These are phyloP conservation scores for Crotalus adamanteus DNA, from an alignment of 2,797 vertebrate species.

Conservation along the genomic window DNA sequence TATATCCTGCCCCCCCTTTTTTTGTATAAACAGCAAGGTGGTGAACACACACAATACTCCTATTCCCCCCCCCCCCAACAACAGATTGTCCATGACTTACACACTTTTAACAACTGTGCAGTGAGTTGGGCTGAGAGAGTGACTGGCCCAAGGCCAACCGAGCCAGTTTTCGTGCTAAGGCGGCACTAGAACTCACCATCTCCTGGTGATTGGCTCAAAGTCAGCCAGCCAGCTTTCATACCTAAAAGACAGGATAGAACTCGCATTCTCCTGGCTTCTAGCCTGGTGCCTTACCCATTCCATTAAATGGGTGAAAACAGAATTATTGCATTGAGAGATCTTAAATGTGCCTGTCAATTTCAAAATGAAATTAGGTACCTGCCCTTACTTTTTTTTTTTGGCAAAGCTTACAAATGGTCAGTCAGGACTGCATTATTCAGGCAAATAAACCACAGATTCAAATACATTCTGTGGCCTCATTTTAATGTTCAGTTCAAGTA, in stretches of 20 bases:
- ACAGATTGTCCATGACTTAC: too few relatives aligned
- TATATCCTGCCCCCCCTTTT: too few relatives aligned
- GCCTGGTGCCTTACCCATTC: neutral
- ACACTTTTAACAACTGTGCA: too few relatives aligned
- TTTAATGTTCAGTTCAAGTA: neutral
- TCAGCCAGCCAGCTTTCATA: neutral
- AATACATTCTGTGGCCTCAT: constrained; percentile 4
- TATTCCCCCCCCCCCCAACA: too few relatives aligned
- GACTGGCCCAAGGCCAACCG: neutral
- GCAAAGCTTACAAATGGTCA: neutral
- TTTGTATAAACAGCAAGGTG: too few relatives aligned
- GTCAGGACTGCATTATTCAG: neutral
- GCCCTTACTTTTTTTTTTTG: neutral
- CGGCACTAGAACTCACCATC: neutral
- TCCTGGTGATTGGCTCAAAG: neutral
- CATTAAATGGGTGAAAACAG: neutral
- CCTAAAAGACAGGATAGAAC: neutral
- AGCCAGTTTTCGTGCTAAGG: neutral
- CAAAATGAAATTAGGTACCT: neutral
- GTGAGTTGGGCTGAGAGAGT: neutral
- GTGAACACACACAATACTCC: too few relatives aligned
- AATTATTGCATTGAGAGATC: neutral
- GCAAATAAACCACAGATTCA: neutral
- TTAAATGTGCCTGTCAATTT: neutral
- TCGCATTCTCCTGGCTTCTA: neutral